Evolutionary conservation across 1,140 invertebrate genomes (phyloP), one percentile per base, ranked within the genome.

Genomic region (Drosophila pandora): DNA sequence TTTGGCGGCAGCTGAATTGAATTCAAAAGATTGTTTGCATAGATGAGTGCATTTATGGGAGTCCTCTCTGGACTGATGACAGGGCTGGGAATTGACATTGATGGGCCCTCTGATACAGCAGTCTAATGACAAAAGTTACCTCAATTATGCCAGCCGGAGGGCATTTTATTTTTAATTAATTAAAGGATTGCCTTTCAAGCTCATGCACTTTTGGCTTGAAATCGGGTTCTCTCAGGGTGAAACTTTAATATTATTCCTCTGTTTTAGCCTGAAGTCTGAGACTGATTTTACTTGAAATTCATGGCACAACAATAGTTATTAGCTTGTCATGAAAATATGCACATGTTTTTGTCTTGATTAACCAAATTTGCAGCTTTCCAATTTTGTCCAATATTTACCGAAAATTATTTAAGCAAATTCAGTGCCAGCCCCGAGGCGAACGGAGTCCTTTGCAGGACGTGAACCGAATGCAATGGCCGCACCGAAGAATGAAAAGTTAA

Each of bases 21-120:
- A 48, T 57, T 30, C 50, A 56, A 69, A 69, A 69, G 65, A 69
- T 69, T 69, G 65, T 69, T 69, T 69, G 65, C 65, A 68, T 69
- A 69, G 65, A 69, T 65, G 60, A 68, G 60, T 65, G 64, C 63
- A 67, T 69, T 69, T 69, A 69, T 69, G 56, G 65, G 55, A 49
- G 53, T 13, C 28, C 28, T 25, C 39, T 32, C 37, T 22, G 3
- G 8, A 61, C 22, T 23, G 64, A 17, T 49, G 65, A 48, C 39
- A 67, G 30, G n/a, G 28, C 13, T 13, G 23, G 63, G 41, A 37
- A 57, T 32, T 69, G 65, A 39, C 65, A 49, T 69, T 69, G 65
- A 69, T 69, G 8, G 34, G 28, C 28, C 17, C 62, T 34, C 17
- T 12, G 41, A 21, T 12, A 9, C 52, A 39, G 48, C 17, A 25